Percentiles rank a stretch among this genome's conserved stretches.
Conservation (phyloP, 1,140 invertebrate species). For the Atopsyche davidsoni region DNA sequence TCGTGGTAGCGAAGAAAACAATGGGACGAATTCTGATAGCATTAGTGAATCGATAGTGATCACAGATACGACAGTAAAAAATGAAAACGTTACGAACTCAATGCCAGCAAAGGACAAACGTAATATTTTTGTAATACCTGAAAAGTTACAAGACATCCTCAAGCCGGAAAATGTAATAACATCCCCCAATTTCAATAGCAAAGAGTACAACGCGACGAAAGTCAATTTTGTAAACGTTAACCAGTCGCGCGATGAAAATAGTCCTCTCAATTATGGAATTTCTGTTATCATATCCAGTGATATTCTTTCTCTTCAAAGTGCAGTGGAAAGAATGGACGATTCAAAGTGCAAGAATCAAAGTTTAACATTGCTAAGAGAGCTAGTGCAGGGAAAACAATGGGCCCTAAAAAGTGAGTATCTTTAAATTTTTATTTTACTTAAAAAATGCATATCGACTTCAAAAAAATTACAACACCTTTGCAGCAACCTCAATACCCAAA, state of each 20-base stretch:
- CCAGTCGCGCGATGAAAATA: slow-evolving; percentile 3
- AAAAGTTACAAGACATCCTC: neutral
- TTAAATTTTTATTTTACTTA: neutral
- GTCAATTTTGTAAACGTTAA: slow-evolving; percentile 4
- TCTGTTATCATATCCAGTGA: slow-evolving; percentile 25
- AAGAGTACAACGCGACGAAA: neutral
- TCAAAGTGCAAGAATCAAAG: slow-evolving; percentile 26
- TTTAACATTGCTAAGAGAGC: slow-evolving; percentile 13
- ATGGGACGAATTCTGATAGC: neutral
- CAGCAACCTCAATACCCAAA: too few species aligned
- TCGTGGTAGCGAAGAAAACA: neutral
- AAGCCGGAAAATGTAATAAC: neutral
- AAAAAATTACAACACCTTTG: too few species aligned
- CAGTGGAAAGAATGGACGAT: slow-evolving; percentile 16
- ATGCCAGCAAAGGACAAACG: too few species aligned
- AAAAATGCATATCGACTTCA: neutral
- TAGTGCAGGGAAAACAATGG: slow-evolving; percentile 21
- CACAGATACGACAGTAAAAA: neutral
- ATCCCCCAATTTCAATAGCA: neutral
- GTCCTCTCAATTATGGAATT: slow-evolving; percentile 13
- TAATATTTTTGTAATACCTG: too few species aligned
- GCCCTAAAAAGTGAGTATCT: slow-evolving; percentile 27
- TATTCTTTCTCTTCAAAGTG: slow-evolving; percentile 18
- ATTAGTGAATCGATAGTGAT: neutral
- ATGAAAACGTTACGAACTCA: neutral